A percentile compares a stretch with the other conserved stretches of the same genome.
Conservation (phyloP, 2,797 vertebrate genomes). For the Enteromius argenteus region DNA sequence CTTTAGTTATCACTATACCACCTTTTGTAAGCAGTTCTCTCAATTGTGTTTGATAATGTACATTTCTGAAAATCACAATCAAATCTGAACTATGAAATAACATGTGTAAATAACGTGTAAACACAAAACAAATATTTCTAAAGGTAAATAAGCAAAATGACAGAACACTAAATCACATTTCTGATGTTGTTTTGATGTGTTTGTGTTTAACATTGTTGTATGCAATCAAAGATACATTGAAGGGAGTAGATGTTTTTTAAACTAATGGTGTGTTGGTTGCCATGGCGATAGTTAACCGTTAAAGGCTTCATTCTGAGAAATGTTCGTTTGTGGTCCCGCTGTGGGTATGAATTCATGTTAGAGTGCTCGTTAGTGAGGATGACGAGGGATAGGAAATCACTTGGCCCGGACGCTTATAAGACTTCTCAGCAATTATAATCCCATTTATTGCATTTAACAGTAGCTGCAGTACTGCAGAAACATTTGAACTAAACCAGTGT, state of each 20-base stretch:
- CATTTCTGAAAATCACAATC: neutral
- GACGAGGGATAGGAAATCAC: conserved; percentile 2
- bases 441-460: conserved; percentile 1
- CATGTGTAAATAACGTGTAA: neutral
- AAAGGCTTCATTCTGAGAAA: conserved; percentile 25
- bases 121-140: neutral
- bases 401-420: conserved; percentile 9
- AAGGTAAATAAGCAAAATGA: neutral
- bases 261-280: conserved; percentile 36
- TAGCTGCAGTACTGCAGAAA: neutral
- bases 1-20: neutral
- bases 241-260: conserved; percentile 2
- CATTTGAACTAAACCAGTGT: neutral
- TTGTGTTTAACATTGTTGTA: conserved; percentile 40
- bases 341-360: conserved; percentile 24
- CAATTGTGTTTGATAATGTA: neutral
- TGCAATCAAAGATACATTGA: conserved; percentile 14
- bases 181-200: neutral
- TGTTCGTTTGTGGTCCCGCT: neutral
- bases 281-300: conserved; percentile 25
- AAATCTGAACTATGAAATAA: neutral
- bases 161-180: neutral
- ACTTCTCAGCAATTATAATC: neutral
- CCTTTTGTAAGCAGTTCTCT: neutral
- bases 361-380: conserved; percentile 25